A percentile compares a stretch with the other conserved stretches of the same genome.
Conservation (phyloP, 2,113 vertebrate genomes). For the Siphamia tubifer region DNA sequence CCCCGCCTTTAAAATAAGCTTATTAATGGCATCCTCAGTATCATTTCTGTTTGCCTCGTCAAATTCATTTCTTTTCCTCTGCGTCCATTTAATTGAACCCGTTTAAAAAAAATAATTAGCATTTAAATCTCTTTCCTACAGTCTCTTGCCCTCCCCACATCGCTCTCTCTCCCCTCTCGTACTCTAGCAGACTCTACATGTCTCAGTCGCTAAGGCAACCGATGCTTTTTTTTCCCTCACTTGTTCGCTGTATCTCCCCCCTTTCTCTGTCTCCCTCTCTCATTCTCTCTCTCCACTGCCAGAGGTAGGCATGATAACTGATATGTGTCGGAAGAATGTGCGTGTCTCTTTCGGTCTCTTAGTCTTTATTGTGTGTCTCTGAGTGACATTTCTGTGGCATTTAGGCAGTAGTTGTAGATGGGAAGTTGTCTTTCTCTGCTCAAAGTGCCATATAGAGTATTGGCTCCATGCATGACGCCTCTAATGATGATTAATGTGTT, state of each 20-base stretch:
- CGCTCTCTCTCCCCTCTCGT: conserved; percentile 61
- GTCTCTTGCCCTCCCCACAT: conserved; percentile 52
- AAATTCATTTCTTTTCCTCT: conserved; percentile 59
- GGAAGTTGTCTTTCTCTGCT: conserved; percentile 55
- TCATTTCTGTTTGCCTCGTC: conserved; percentile 60
- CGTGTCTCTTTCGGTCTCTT: conserved; percentile 8
- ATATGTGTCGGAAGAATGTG: conserved; percentile 64
- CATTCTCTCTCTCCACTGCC: conserved; percentile 79
- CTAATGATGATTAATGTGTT: conserved; percentile 61
- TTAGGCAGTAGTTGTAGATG: conserved; percentile 38
- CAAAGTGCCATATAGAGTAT: conserved; percentile 54
- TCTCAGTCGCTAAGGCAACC: conserved; percentile 86
- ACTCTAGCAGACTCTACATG: conserved; percentile 74
- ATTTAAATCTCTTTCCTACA: conserved; percentile 80
- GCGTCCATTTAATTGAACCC: conserved; percentile 65
- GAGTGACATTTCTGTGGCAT: conserved; percentile 65
- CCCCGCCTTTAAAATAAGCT: conserved; percentile 35
- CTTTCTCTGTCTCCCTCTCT: conserved; percentile 71
- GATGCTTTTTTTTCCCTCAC: conserved; percentile 73
- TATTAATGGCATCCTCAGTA: conserved; percentile 55
- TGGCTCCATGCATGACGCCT: conserved; percentile 42
- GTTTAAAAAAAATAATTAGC: conserved; percentile 76
- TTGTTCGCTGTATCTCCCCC: conserved; percentile 73
- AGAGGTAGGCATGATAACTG: conserved; percentile 82
- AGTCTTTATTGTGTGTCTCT: conserved; percentile 23